phyloP scores from a whole-genome alignment of 2,888 invertebrate genomes.

The Iselma pallidipennis region DNA sequence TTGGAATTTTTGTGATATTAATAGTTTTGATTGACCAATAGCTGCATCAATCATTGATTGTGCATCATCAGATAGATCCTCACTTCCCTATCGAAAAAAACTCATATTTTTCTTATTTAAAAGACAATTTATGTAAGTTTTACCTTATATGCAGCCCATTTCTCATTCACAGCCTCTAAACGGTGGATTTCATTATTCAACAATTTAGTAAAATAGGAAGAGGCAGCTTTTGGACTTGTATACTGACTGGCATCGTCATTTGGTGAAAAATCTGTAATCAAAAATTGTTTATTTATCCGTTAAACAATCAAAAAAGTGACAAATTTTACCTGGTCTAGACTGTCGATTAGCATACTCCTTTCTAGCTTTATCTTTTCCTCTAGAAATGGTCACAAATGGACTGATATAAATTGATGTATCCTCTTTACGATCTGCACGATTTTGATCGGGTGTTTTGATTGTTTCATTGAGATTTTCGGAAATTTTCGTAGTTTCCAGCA shows the following conservation, averaged over 20 bases:
- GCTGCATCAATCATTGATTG: constrained; percentile 68
- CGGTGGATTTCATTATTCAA: constrained; percentile 61
- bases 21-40: constrained; percentile 76
- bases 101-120: neutral
- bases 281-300: no score
- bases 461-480: neutral
- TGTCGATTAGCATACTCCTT: constrained; percentile 56
- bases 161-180: constrained; percentile 59
- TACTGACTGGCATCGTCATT: constrained; percentile 6
- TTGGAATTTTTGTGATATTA: constrained; percentile 75
- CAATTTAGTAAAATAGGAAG: constrained; percentile 54
- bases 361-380: constrained; percentile 64
- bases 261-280: constrained; percentile 25
- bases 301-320: neutral
- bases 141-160: constrained; percentile 60
- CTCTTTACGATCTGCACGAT: constrained; percentile 39
- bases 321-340: constrained; percentile 30
- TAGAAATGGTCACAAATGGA: constrained; percentile 63
- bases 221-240: constrained; percentile 46
- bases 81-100: constrained; percentile 23
- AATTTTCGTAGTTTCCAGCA: no score
- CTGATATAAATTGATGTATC: constrained; percentile 58
- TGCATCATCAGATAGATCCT: constrained; percentile 59
- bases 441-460: constrained; percentile 24
- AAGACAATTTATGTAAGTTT: neutral